Evolutionary conservation across 2,888 invertebrate species (phyloP), one percentile per base, ranked within the genome.

Genomic region (Deroplatys truncata): DNA sequence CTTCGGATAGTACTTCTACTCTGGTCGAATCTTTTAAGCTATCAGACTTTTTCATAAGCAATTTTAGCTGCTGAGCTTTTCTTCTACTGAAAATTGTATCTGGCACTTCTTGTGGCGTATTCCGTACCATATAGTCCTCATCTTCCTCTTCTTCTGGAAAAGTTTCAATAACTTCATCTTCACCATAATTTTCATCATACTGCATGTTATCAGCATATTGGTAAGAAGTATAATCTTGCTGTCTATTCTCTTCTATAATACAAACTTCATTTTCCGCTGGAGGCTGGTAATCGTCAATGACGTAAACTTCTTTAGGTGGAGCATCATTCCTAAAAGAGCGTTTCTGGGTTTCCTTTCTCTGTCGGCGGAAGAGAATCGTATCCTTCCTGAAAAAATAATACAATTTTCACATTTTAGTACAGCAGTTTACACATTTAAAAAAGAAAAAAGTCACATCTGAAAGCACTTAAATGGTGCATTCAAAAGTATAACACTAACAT

Each of bases 361-460:
- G 16, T 84, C 88, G 84, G 28, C 88, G 88, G 28, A 88, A 88
- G 9, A 88, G 25, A 72, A 88, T 84, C 31, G n/a, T 20, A 28
- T 88, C 88, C 56, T 88, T 88, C 43, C 88, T 88, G 72, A 88
- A 88, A 88, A 15, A 31, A 31, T 2, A 84, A 56, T 20, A 35
- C 25, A 28, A 31, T n/a, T 4, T 28, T 29, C 35, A 84, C 20
- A 56, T 56, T 4, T 72, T 25, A 72, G 20, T 7, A 25, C 56
- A 20, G 25, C 56, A 72, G 20, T 25, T 72, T 43, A 13, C 13
- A 43, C 7, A 43, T 43, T 13, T 1, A 43, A 43, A 43, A 0
- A 10, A 43, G 1, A 43, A 1, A 43, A 13, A 13, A 43, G 43
- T 13, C 43, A 43, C 13, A 43, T 13, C 43, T 43, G 13, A 43